Evolutionary conservation across 2,113 vertebrate genomes (phyloP), one percentile per base, ranked within the genome.

Genomic region (Gallinago undulata): DNA sequence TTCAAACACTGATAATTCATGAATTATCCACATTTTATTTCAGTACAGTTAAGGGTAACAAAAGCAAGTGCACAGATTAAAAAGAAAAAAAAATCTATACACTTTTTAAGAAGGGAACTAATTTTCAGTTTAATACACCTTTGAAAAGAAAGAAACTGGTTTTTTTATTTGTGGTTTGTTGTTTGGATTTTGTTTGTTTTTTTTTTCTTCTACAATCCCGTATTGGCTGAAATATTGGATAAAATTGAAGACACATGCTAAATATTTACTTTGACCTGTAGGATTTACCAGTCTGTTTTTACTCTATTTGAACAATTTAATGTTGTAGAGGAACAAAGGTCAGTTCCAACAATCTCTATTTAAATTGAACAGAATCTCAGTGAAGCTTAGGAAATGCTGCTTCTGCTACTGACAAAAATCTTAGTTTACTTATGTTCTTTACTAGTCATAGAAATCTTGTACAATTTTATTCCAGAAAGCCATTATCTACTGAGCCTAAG

Each of bases 1-100:
- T 67, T 87, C 70, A 94, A 94, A 67, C 89, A 77, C 59, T 92
- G 55, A 92, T 86, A 2, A 60, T 86, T 79, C 18, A 51, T 45
- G 23, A 92, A n/a, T 93, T 83, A 94, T 91, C 97, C 60, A 89
- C 31, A 22, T 94, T 80, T 59, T 88, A 80, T 92, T 70, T 73
- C 74, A 69, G 70, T 92, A 35, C 33, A 55, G 31, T 81, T 87
- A 84, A 43, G 12, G 22, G 10, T 10, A 28, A 48, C 11, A 62
- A 60, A 63, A 39, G 13, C 50, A 89, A 86, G 18, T 30, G 6
- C 8, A 68, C 30, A 70, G 30, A 56, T n/a, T 83, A 57, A 53
- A 10, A 79, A n/a, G n/a, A 88, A 53, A 27, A 7, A 51, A 51
- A 66, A 33, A 81, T 73, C 14, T 35, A 56, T 53, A 33, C 7